Evolutionary conservation across 64 coral and sea anemone species (phyloP).

Genomic region (Stylophora pistillata): DNA sequence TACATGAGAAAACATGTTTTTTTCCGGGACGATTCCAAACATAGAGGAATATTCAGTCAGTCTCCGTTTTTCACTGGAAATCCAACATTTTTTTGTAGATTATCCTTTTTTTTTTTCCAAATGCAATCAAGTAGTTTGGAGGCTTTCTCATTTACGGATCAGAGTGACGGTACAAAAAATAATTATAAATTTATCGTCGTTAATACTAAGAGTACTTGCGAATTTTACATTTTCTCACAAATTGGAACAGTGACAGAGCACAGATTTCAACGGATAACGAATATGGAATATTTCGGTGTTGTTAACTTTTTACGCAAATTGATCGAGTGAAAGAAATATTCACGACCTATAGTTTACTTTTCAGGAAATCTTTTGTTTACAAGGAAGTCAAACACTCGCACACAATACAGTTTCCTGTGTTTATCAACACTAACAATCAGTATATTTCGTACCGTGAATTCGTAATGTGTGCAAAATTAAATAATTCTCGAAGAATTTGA

Average conservation of each 20-base stretch:
- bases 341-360: neutral
- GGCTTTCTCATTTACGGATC: too few relatives aligned
- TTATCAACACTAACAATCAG: neutral
- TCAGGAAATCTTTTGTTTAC: neutral
- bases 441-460: neutral
- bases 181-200: too few relatives aligned
- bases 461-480: conserved; percentile 7
- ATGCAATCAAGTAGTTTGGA: too few relatives aligned
- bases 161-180: too few relatives aligned
- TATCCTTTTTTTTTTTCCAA: too few relatives aligned
- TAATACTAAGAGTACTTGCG: too few relatives aligned
- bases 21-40: too few relatives aligned
- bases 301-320: neutral
- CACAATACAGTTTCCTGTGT: conserved; percentile 15
- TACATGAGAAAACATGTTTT: too few relatives aligned
- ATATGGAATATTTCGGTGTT: neutral
- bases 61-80: too few relatives aligned
- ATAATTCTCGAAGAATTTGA: neutral
- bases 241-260: neutral
- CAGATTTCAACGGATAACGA: neutral
- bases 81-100: too few relatives aligned
- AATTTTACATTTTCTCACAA: neutral
- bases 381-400: conserved; percentile 14
- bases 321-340: neutral
- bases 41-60: too few relatives aligned